Percentiles rank a stretch among this genome's conserved stretches.
Conservation (phyloP, 1,140 invertebrate species). For the Arion vulgaris region DNA sequence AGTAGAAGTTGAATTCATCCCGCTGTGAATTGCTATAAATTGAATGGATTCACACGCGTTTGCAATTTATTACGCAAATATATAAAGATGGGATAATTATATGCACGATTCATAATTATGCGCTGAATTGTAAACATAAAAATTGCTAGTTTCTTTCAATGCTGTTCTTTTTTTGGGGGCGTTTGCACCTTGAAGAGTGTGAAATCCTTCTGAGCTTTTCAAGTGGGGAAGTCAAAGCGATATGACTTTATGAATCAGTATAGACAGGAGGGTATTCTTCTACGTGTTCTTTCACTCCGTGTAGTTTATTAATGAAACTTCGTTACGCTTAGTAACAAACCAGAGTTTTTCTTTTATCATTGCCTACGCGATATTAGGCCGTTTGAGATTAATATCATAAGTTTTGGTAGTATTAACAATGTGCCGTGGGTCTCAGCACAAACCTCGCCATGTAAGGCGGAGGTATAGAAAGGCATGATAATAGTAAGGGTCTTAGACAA, state of each 20-base stretch:
- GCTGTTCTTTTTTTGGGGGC: neutral
- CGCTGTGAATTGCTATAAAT: neutral
- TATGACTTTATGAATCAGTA: slow-evolving; percentile 1
- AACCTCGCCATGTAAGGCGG: too few species aligned
- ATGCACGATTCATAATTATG: slow-evolving; percentile 12
- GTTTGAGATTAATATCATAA: neutral
- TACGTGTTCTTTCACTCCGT: neutral
- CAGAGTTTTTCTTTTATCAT: neutral
- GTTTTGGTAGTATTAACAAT: neutral
- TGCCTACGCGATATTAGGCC: neutral
- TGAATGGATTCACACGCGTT: neutral
- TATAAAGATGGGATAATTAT: neutral
- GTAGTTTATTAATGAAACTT: slow-evolving; percentile 6
- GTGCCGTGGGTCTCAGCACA: too few species aligned
- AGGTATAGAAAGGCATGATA: neutral
- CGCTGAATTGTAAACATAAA: neutral
- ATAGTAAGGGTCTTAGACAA: neutral
- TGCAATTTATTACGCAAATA: slow-evolving; percentile 7
- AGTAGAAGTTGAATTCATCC: neutral
- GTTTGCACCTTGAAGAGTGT: neutral
- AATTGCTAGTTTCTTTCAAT: neutral
- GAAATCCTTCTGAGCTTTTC: neutral
- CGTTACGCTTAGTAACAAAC: neutral
- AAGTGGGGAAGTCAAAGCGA: neutral
- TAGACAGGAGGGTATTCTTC: neutral